Base-by-base conservation (phyloP, 1,140 invertebrate species). In the Lycorma delicatula region DNA sequence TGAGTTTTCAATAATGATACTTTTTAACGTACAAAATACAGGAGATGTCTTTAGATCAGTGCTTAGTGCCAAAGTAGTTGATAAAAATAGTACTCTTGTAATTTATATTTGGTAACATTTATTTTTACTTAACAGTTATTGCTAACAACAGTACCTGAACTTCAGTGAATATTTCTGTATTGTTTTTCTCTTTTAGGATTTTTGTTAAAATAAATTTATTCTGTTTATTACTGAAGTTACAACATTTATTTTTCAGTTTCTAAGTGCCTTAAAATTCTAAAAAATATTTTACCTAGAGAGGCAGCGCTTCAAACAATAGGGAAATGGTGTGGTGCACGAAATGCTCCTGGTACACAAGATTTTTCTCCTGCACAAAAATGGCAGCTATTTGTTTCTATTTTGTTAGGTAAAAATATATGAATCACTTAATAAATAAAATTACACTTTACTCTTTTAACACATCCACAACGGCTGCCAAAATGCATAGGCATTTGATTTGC, bases 291-390 rank as follows among this genome's bases (percentile, higher is more conserved):
- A 54, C 88, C 84, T 22, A 78, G 78, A 64, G 87, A 92, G 60
- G 67, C 84, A 25, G 82, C 85, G 20, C 80, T 92, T 67, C 82
- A 86, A 64, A 73, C 93, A 1, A 75, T 92, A 44, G 81, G 85
- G 29, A 85, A 85, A 68, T 96, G 92, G 91, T 96, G 93, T 67
- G 82, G 85, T 0, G 79, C 82, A 1, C 75, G 90, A 47, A 95
- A 95, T 77, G 85, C 89, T 3, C 89, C 91, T 0, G 91, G 91
- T 0, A 84, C 86, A 0, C 80, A 86, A 62, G 84, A 92, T 63
- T 77, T 89, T 44, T 85, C 83, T 28, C 79, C 81, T 0, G 77
- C 81, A 61, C 81, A 87, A 60, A 91, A 96, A 72, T 93, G 91
- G 89, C 75, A 80, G 4, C 78, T 90, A 63, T 95, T 97, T 70